Evolutionary conservation across 2,797 vertebrate genomes (phyloP).

Genomic region (Liasis olivaceus): DNA sequence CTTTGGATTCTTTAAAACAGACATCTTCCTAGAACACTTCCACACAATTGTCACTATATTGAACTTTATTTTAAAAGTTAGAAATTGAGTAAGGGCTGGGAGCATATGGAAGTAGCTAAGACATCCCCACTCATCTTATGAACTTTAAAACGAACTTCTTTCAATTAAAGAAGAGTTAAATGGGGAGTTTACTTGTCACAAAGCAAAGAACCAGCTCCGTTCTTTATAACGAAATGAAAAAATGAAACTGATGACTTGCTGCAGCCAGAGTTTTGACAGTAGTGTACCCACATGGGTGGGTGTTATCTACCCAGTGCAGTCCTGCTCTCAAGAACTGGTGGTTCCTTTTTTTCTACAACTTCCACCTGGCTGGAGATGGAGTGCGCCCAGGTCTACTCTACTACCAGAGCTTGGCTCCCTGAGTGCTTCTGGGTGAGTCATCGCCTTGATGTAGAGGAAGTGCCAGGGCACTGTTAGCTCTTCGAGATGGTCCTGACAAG

Average conservation of each 20-base stretch:
- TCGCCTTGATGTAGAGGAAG: background rate
- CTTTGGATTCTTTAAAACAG: background rate
- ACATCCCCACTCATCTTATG: background rate
- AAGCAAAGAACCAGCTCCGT: background rate
- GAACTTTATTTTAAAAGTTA: background rate
- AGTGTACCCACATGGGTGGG: background rate
- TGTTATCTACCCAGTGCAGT: background rate
- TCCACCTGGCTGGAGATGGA: background rate
- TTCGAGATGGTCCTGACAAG: background rate
- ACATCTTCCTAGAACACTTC: background rate
- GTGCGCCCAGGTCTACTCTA: background rate
- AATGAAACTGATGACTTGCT: background rate
- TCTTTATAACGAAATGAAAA: too few species aligned
- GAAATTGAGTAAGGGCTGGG: background rate
- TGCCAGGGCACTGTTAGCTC: background rate
- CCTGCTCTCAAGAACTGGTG: background rate
- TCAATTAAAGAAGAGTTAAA: background rate
- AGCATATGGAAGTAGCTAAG: background rate
- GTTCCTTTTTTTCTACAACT: background rate
- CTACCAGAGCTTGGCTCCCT: background rate
- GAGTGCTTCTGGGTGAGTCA: background rate
- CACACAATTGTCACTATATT: background rate
- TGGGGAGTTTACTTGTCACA: background rate
- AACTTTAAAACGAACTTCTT: background rate
- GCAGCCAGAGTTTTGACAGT: background rate